phyloP scores from a whole-genome alignment of 2,888 invertebrate species.

The Palloptera scutellata region DNA sequence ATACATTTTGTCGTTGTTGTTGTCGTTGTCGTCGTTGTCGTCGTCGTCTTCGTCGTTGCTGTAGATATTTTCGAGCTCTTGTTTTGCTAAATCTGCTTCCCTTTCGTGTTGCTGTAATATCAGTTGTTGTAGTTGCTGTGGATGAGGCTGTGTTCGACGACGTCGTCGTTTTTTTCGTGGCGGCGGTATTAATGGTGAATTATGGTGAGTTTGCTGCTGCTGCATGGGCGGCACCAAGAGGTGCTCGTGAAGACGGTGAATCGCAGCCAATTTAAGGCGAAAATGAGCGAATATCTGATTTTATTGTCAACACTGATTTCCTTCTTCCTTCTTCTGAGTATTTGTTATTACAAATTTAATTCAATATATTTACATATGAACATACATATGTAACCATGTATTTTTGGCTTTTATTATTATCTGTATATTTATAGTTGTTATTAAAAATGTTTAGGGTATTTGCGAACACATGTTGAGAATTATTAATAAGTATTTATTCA shows the following conservation, averaged over 20 bases:
- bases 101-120: slow-evolving; percentile 27
- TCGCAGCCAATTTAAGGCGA: slow-evolving; percentile 10
- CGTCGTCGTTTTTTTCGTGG: slow-evolving; percentile 16
- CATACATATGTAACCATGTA: neutral
- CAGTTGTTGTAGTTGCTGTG: slow-evolving; percentile 30
- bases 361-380: neutral
- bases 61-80: slow-evolving; percentile 3
- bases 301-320: neutral
- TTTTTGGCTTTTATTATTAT: neutral
- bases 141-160: slow-evolving; percentile 27
- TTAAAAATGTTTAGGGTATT: too few relatives aligned
- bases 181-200: neutral
- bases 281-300: neutral
- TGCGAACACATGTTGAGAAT: too few relatives aligned
- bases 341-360: neutral
- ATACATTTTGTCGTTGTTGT: slow-evolving; percentile 49
- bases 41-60: slow-evolving; percentile 29
- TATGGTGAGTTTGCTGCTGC: slow-evolving; percentile 1
- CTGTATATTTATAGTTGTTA: too few relatives aligned
- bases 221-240: slow-evolving; percentile 42
- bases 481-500: too few relatives aligned
- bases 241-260: slow-evolving; percentile 17
- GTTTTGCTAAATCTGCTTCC: too few relatives aligned
- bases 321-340: neutral
- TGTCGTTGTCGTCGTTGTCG: slow-evolving; percentile 30